Base-by-base conservation (phyloP, 2,113 vertebrate genomes). In the Rousettus leschenaultii region DNA sequence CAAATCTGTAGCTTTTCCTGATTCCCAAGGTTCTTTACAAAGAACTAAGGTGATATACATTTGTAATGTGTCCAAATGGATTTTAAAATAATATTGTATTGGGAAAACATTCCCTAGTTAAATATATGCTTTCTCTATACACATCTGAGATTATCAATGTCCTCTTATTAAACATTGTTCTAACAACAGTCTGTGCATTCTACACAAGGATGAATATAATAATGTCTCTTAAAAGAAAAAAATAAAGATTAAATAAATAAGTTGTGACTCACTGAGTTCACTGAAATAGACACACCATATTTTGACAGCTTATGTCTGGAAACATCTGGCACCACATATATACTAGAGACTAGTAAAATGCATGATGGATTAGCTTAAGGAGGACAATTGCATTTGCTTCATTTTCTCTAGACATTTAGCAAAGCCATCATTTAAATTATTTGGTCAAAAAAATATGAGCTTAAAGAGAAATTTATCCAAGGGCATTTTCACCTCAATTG, bases 361-460 rank as follows among this genome's bases (percentile, higher is more conserved):
- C 55, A 92, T 74, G 84, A 22, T 70, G 15, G 84, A 84, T 87
- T 78, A 79, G 1, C 0, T 97, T 93, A 97, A 89, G 0, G 7
- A 94, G 63, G n/a, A 86, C 14, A 74, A 71, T 26, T 59, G 45
- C 12, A 86, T 80, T 45, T 71, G 30, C 40, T 96, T 3, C 43
- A 92, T 94, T 97, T 98, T 73, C 87, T 97, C 61, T 94, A 97
- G 4, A 97, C 57, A 97, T 98, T 96, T 96, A 93, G 95, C 87
- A 97, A 74, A 96, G 91, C 66, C 40, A 83, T 43, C 5, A 75
- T 92, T 84, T 95, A 91, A 83, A 61, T 40, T 95, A 88, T 77
- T 85, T 57, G 86, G 15, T 89, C 57, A 91, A 65, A 7, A 93
- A 95, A 97, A 80, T 43, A 84, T 55, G 93, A 98, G 80, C 96